Evolutionary conservation across 2,888 invertebrate genomes (phyloP).

Genomic region (Papilio gigon): DNA sequence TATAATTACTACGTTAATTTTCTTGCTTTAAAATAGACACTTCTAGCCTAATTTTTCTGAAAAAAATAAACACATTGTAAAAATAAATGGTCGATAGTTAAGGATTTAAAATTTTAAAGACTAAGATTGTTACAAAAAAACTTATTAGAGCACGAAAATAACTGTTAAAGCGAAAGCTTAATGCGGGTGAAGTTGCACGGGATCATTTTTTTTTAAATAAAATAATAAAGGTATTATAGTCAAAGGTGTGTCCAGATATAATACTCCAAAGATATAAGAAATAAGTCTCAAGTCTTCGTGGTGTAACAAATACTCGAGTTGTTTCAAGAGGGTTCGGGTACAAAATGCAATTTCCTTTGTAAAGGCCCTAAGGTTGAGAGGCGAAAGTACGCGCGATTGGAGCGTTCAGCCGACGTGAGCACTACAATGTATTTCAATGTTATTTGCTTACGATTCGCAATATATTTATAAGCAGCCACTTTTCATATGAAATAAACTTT

Average conservation of each 20-base stretch:
- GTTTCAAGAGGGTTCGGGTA: constrained; percentile 52
- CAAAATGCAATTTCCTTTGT: constrained; percentile 75
- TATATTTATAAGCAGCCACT: constrained; percentile 27
- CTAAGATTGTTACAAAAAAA: no score
- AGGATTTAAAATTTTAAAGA: no score
- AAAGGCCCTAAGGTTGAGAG: constrained; percentile 61
- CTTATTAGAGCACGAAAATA: no score
- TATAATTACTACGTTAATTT: no score
- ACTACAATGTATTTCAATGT: constrained; percentile 45
- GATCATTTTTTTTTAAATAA: no score
- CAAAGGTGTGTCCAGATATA: not conserved
- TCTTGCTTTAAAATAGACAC: no score
- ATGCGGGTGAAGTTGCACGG: no score
- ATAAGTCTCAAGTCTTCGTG: constrained; percentile 46
- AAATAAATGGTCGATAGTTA: no score
- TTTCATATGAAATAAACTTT: constrained; percentile 7
- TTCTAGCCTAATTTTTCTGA: no score
- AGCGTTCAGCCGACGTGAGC: constrained; percentile 58
- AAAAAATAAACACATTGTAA: no score
- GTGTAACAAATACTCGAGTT: constrained; percentile 50
- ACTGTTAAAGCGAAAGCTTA: no score
- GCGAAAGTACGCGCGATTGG: constrained; percentile 51
- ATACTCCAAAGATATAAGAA: not conserved
- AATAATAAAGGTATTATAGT: not conserved
- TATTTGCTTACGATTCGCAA: constrained; percentile 30